A percentile compares a stretch with the other conserved stretches of the same genome.
phyloP scores from a whole-genome alignment of 2,797 vertebrate species.

The Brotula barbata region DNA sequence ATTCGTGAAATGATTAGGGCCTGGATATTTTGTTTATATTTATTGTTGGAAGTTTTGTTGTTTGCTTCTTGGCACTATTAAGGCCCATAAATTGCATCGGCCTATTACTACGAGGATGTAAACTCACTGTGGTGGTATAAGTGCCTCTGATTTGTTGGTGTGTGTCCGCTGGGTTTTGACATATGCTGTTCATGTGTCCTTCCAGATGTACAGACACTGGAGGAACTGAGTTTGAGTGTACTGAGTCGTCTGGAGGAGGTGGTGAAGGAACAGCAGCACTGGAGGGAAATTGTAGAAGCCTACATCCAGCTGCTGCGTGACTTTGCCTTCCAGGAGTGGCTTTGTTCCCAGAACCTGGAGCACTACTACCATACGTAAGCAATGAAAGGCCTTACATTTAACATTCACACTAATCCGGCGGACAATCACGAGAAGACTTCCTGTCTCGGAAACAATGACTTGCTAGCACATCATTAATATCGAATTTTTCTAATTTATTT shows the following conservation, averaged over 20 bases:
- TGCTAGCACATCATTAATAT: conserved; percentile 15
- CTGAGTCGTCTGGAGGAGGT: conserved; percentile 81
- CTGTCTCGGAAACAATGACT: conserved; percentile 13
- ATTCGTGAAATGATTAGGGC: background rate
- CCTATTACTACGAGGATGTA: background rate
- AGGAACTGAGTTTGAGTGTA: conserved; percentile 82
- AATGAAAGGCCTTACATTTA: conserved; percentile 28
- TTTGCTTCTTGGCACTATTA: background rate
- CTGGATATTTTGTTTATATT: background rate
- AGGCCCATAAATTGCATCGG: background rate
- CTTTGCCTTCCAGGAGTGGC: conserved; percentile 87
- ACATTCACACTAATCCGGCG: conserved; percentile 15
- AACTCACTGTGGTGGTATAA: background rate
- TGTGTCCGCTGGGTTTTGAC: conserved; percentile 16
- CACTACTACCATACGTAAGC: conserved; percentile 84
- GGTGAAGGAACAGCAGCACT: conserved; percentile 76
- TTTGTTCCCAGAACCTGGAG: conserved; percentile 82
- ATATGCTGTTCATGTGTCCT: conserved; percentile 41
- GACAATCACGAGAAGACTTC: background rate
- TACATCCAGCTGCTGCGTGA: conserved; percentile 81
- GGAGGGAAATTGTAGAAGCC: conserved; percentile 80
- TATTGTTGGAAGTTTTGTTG: background rate
- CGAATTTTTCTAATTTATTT: background rate
- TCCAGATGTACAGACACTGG: conserved; percentile 84
- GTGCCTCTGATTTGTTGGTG: conserved; percentile 32